Percentiles rank a stretch among this genome's conserved stretches.
Conservation (phyloP, 2,797 vertebrate species). For the Cirrhinus molitorella region DNA sequence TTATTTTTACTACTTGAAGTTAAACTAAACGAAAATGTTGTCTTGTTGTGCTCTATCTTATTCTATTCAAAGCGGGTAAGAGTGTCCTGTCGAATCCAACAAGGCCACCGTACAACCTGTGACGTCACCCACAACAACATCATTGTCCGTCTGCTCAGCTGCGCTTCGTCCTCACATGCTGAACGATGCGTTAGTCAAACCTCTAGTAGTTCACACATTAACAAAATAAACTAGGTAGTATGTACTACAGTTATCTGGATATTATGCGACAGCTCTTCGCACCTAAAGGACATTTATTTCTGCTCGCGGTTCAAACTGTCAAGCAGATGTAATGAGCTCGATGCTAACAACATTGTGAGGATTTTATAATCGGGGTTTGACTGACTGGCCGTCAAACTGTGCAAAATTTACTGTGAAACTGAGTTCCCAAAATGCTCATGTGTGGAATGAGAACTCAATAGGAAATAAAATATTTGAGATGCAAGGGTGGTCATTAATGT, state of each 20-base stretch:
- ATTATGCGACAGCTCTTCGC: background rate
- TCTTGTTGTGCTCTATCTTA: too few species aligned
- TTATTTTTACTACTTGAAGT: background rate
- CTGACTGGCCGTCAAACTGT: background rate
- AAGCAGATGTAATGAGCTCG: constrained; percentile 9
- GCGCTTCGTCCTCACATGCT: constrained; percentile 2
- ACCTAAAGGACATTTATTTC: background rate
- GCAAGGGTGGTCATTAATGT: background rate
- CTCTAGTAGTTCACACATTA: background rate
- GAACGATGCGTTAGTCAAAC: constrained; percentile 1
- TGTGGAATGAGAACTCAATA: background rate
- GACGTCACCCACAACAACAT: constrained; percentile 73
- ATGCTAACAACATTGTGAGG: constrained; percentile 16
- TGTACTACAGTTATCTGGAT: background rate
- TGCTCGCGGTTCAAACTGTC: background rate
- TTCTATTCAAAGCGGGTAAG: background rate
- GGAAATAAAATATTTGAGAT: background rate
- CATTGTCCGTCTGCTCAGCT: constrained; percentile 30
- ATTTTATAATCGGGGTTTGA: background rate
- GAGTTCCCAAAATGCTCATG: background rate
- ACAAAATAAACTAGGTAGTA: background rate
- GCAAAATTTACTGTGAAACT: background rate
- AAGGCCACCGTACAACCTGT: constrained; percentile 72
- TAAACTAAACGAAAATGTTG: background rate
- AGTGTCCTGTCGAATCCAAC: background rate